Evolutionary conservation across 2,113 vertebrate species (phyloP).

Genomic region (Heloderma charlesbogerti): DNA sequence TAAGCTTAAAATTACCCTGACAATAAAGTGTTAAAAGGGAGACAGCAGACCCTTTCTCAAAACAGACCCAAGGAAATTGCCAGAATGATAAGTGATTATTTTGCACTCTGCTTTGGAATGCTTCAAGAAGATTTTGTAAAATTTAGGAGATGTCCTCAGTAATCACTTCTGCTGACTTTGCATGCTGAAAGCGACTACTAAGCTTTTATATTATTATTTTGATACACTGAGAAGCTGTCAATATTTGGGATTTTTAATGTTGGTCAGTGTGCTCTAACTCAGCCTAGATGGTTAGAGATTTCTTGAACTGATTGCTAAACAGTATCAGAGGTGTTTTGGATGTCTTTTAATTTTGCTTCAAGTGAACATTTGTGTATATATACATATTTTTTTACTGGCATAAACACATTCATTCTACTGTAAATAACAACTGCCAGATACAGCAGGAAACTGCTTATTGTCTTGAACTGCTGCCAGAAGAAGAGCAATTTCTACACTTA

Average conservation of each 20-base stretch:
- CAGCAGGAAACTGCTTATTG: conserved; percentile 67
- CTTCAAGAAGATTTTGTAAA: conserved; percentile 68
- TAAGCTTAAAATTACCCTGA: conserved; percentile 73
- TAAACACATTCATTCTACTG: conserved; percentile 73
- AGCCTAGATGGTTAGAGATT: conserved; percentile 43
- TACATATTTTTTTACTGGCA: conserved; percentile 72
- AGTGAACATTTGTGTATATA: conserved; percentile 51
- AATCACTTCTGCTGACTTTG: conserved; percentile 83
- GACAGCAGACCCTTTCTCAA: conserved; percentile 54
- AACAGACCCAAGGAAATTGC: conserved; percentile 44
- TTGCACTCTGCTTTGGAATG: conserved; percentile 76
- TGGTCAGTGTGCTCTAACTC: conserved; percentile 69
- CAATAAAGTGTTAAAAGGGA: conserved; percentile 65
- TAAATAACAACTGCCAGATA: conserved; percentile 69
- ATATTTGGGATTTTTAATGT: conserved; percentile 73
- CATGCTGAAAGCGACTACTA: conserved; percentile 78
- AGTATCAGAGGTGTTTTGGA: conserved; percentile 34
- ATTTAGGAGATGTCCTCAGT: conserved; percentile 71
- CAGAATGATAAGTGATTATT: conserved; percentile 62
- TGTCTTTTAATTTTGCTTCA: conserved; percentile 71
- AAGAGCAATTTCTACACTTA: conserved; percentile 55
- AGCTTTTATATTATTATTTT: conserved; percentile 74
- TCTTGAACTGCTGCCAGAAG: conserved; percentile 64
- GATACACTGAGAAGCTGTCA: conserved; percentile 80
- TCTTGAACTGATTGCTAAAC: conserved; percentile 54